Evolutionary conservation across 2,888 invertebrate genomes (phyloP).

Genomic region (Nemoura dubitans): DNA sequence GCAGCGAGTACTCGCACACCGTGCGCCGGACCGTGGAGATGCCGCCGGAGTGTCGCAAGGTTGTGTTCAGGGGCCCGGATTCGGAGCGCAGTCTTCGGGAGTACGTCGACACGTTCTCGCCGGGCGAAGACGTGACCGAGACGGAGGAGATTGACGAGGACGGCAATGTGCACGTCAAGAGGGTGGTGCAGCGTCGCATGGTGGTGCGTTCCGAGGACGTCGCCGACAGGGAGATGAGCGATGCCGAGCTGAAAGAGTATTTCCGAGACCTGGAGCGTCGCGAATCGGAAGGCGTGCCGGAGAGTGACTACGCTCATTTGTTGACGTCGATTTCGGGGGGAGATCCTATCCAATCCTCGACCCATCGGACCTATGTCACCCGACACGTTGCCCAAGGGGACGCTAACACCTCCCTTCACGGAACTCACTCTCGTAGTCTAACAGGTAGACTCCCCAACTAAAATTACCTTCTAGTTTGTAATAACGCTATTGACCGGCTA

Average conservation of each 20-base stretch:
- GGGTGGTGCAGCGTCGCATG: slow-evolving; percentile 63
- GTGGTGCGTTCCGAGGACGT: slow-evolving; percentile 58
- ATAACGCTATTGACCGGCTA: slow-evolving; percentile 19
- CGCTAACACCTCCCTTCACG: slow-evolving; percentile 51
- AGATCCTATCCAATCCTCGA: slow-evolving; percentile 42
- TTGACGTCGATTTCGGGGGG: slow-evolving; percentile 47
- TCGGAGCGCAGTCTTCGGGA: slow-evolving; percentile 63
- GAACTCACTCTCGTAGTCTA: slow-evolving; percentile 50
- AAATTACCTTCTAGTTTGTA: slow-evolving; percentile 41
- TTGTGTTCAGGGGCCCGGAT: slow-evolving; percentile 65
- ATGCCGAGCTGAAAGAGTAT: slow-evolving; percentile 49
- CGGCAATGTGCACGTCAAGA: slow-evolving; percentile 65
- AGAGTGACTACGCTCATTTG: slow-evolving; percentile 46
- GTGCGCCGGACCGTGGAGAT: slow-evolving; percentile 63
- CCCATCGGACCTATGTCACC: slow-evolving; percentile 48
- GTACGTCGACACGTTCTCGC: slow-evolving; percentile 63
- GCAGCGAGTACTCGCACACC: slow-evolving; percentile 60
- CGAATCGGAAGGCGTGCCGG: slow-evolving; percentile 46
- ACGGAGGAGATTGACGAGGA: slow-evolving; percentile 63
- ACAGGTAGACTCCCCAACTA: slow-evolving; percentile 52
- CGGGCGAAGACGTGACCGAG: slow-evolving; percentile 64
- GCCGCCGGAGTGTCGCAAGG: slow-evolving; percentile 63
- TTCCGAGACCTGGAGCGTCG: slow-evolving; percentile 46
- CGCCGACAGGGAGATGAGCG: slow-evolving; percentile 45
- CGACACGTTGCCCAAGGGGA: slow-evolving; percentile 48